Evolutionary conservation across 1,140 invertebrate genomes (phyloP), one percentile per base, ranked within the genome.

Genomic region (Drosophila ironensis): DNA sequence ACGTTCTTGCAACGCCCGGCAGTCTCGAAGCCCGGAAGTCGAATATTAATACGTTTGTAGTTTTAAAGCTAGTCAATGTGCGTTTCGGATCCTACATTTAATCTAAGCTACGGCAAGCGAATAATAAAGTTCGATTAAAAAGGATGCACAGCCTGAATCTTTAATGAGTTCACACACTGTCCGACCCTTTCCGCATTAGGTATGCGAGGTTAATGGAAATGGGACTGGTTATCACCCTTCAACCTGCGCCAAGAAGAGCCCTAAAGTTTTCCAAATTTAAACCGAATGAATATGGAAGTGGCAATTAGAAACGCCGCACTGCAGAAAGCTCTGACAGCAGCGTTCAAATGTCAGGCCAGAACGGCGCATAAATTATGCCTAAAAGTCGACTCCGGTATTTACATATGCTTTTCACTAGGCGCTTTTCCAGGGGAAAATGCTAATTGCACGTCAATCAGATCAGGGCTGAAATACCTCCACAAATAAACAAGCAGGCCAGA

Each of bases 121-220:
- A 88, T 84, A 84, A 71, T 84, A 84, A 84, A 84, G 66, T 86
- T 86, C 80, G 45, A 86, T 28, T 50, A 60, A 16, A 46, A 33
- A 17, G 17, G 11, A 22, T 1, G 12, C 9, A 14, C n/a, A n/a
- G 9, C 5, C 25, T 7, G 2, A 20, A 37, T 0, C n/a, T 48
- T 48, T 25, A 38, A 40, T 63, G 25, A 6, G 7, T 25, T 54
- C 24, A 24, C 35, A 59, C 24, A 4, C 12, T 14, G n/a, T 0
- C 8, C 45, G 28, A 47, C 17, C 27, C 8, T 37, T n/a, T 24
- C 17, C 4, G 1, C 30, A 7, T 22, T n/a, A 35, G 12, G 22
- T 35, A 35, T 35, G 42, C 16, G 33, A n/a, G 1, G 33, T 12
- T 57, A 40, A 53, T 59, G 54, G 7, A 4, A n/a, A n/a, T n/a